These are phyloP conservation scores for Chrysolina haemoptera DNA, from an alignment of 2,888 invertebrate species.

Conservation along the genomic window DNA sequence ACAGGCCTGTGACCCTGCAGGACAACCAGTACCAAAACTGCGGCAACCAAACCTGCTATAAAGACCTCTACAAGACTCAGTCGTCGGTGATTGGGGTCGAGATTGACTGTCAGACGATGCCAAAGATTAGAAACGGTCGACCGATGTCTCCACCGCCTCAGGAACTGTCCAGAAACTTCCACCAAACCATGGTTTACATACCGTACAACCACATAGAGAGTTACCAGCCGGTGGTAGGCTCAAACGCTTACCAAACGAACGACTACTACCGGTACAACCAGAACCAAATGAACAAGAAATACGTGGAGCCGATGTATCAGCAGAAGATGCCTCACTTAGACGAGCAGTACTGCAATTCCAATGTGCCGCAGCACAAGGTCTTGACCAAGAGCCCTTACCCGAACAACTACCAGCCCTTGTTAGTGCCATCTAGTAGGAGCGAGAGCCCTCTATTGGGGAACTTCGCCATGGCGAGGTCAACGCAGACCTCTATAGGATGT, in stretches of 20 bases:
- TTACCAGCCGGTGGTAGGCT: conserved; percentile 52
- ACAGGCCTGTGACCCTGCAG: conserved; percentile 61
- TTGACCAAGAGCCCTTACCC: conserved; percentile 33
- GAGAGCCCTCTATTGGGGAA: conserved; percentile 67
- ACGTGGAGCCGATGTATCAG: conserved; percentile 66
- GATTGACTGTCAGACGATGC: conserved; percentile 63
- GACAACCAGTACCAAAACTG: conserved; percentile 69
- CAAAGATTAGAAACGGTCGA: conserved; percentile 70
- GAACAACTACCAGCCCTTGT: conserved; percentile 40
- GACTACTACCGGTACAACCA: conserved; percentile 63
- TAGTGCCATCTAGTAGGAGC: conserved; percentile 63
- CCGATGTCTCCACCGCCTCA: conserved; percentile 82
- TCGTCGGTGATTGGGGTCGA: conserved; percentile 52
- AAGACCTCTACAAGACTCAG: conserved; percentile 54
- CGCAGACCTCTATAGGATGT: conserved; percentile 64
- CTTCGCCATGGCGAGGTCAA: conserved; percentile 66
- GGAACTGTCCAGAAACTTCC: conserved; percentile 73
- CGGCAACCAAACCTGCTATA: conserved; percentile 63
- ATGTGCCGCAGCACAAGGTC: conserved; percentile 43
- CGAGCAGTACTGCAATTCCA: conserved; percentile 62
- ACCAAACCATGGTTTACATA: conserved; percentile 79
- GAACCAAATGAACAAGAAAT: conserved; percentile 68
- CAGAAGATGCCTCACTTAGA: conserved; percentile 57
- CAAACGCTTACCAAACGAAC: conserved; percentile 60
- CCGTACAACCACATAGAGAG: conserved; percentile 75